phyloP scores from a whole-genome alignment of 2,113 vertebrate species.

The Hemiscyllium ocellatum region DNA sequence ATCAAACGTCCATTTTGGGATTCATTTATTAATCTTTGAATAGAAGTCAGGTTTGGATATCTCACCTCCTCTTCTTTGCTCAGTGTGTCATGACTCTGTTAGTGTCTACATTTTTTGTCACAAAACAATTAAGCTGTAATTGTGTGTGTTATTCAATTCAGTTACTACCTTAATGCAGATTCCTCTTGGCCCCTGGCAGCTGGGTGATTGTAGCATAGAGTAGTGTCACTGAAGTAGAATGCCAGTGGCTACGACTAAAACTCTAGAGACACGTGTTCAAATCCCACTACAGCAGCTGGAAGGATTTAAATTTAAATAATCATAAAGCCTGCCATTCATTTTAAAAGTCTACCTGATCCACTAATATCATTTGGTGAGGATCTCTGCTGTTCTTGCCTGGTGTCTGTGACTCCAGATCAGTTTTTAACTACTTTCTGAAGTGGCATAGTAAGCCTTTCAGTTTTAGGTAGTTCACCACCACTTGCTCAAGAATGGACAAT shows the following conservation, averaged over 20 bases:
- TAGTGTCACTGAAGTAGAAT: background rate
- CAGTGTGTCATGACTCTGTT: background rate
- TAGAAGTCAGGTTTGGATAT: background rate
- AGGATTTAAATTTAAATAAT: background rate
- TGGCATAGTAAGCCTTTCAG: background rate
- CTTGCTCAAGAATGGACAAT: background rate
- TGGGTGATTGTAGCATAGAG: background rate
- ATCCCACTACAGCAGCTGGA: background rate
- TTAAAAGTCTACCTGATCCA: background rate
- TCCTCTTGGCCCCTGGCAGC: background rate
- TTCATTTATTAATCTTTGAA: background rate
- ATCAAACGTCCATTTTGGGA: background rate
- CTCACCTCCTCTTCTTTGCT: background rate
- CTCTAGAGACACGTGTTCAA: background rate
- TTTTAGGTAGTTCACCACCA: background rate
- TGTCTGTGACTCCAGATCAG: too few species aligned
- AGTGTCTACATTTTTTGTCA: background rate
- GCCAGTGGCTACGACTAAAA: background rate
- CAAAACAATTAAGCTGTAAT: background rate
- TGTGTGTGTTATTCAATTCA: background rate
- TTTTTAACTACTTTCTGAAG: background rate
- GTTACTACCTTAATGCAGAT: background rate
- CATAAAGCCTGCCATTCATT: background rate
- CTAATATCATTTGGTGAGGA: background rate
- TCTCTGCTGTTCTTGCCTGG: background rate